phyloP scores from a whole-genome alignment of 35 echinoderm and acorn worm species.

The Diadema setosum region DNA sequence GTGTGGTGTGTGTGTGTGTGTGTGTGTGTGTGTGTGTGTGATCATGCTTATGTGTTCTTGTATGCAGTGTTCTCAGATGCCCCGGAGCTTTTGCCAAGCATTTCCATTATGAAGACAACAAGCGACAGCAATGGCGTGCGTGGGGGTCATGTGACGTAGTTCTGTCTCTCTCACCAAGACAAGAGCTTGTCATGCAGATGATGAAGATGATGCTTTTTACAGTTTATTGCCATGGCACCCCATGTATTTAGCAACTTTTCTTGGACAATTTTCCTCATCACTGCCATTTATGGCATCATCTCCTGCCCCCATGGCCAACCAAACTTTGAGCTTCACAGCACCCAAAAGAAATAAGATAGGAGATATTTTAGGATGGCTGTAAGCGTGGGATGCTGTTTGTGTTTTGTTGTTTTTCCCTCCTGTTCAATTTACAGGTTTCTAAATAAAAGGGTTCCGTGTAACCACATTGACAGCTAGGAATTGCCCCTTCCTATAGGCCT shows the following conservation, averaged over 20 bases:
- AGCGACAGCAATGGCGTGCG: not conserved
- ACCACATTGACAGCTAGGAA: too few species aligned
- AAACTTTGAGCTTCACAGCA: too few species aligned
- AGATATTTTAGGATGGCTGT: too few species aligned
- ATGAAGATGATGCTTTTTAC: not conserved
- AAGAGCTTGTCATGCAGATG: not conserved
- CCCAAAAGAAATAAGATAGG: too few species aligned
- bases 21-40: conserved; percentile 19
- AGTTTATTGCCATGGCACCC: not conserved
- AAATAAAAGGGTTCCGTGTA: too few species aligned
- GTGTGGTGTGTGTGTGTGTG: conserved; percentile 19
- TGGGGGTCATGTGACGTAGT: not conserved
- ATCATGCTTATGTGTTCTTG: not conserved
- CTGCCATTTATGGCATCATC: too few species aligned
- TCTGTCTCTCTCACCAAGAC: not conserved
- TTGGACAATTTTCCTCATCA: not conserved
- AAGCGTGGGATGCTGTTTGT: too few species aligned
- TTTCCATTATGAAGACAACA: conserved; percentile 7
- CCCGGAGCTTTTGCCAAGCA: not conserved
- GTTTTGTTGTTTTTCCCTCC: too few species aligned
- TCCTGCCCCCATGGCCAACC: too few species aligned
- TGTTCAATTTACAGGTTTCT: too few species aligned
- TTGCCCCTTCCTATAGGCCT: too few species aligned
- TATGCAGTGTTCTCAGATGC: not conserved
- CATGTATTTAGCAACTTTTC: not conserved